Conservation (phyloP, 2,797 vertebrate species). For the Cheirogaleus major region DNA sequence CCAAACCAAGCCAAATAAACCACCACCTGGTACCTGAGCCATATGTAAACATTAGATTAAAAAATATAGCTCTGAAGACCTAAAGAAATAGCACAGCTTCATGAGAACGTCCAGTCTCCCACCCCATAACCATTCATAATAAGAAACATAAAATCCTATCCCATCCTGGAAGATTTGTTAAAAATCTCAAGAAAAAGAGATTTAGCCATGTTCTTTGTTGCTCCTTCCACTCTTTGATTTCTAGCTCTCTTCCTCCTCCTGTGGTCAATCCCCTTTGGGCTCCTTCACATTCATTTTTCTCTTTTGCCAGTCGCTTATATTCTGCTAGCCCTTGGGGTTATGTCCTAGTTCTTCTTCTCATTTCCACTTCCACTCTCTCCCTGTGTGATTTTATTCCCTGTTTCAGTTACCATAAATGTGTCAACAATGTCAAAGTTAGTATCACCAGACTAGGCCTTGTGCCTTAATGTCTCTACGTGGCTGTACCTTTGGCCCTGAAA, state of each 20-base stretch:
- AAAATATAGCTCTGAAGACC: neutral
- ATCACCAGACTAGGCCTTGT: neutral
- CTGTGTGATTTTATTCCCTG: neutral
- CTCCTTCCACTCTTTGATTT: neutral
- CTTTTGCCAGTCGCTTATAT: neutral
- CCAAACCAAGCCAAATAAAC: neutral
- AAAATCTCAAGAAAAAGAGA: neutral
- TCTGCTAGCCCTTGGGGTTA: neutral
- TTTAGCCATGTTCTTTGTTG: neutral
- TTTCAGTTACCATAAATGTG: neutral
- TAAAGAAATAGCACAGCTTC: neutral
- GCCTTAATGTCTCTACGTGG: neutral
- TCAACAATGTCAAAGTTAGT: neutral
- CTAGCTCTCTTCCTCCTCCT: neutral
- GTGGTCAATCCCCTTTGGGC: neutral
- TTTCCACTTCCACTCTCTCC: neutral
- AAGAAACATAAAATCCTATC: neutral
- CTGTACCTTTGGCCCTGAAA: neutral
- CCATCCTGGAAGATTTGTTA: neutral
- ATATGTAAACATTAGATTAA: neutral
- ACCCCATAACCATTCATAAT: neutral
- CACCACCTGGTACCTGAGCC: neutral
- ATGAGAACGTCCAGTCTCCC: neutral
- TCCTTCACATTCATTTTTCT: neutral
- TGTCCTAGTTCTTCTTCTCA: neutral